Evolutionary conservation across 2,797 vertebrate genomes (phyloP), one percentile per base, ranked within the genome.

Genomic region (Chrysolophus pictus): DNA sequence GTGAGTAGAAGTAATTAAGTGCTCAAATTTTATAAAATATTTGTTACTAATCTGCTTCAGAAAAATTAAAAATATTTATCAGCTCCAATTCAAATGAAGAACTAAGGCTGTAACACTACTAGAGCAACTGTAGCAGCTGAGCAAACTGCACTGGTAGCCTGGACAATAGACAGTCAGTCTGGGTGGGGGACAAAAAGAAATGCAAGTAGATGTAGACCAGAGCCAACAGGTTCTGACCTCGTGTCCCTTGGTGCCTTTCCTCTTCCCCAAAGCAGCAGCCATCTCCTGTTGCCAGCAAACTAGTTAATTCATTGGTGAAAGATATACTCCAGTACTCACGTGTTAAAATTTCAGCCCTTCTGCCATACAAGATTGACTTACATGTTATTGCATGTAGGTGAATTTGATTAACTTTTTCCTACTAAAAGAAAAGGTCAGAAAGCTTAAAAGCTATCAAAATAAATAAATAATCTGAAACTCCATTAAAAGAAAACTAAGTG

Each of bases 61-160:
- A 84, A 41, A 10, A 90, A 84, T 74, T 90, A 16, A 58, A 88
- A 91, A 65, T 88, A 82, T 84, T 90, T 90, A 68, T 56, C 35
- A 68, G 17, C 0, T 0, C 5, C 82, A 22, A 46, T 76, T 90
- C 53, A 80, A 68, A 62, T 53, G 53, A 83, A 87, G 72, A 29
- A 28, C 14, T 58, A 35, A 83, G 46, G 16, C n/a, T 82, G 19
- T 74, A 71, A 62, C 18, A 22, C 35, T 69, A 12, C 44, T 59
- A 72, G 65, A 91, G 44, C 2, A 0, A 28, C 33, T 63, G 46
- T 28, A 84, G 42, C 23, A 83, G 49, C 42, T 21, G 6, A 78
- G 19, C 42, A n/a, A 65, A 15, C n/a, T 65, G 9, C 18, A n/a
- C 35, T 58, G 42, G 60, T 42, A 78, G 26, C 42, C 14, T 37